phyloP scores from a whole-genome alignment of 1,140 invertebrate species.

The Coboldia fuscipes region DNA sequence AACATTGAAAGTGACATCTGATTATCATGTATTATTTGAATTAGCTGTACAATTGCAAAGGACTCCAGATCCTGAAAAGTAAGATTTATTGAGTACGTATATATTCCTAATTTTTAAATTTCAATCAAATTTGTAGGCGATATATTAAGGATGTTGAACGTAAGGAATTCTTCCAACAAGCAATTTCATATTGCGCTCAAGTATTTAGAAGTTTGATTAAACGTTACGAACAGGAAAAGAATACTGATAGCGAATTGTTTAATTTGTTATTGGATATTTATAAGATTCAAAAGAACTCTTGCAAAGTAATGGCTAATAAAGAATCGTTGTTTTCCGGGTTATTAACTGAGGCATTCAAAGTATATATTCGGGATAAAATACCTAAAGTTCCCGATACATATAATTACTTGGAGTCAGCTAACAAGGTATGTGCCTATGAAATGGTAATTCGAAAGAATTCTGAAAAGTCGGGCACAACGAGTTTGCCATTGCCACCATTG shows the following conservation, averaged over 20 bases:
- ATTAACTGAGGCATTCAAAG: conserved; percentile 8
- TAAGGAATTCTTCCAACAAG: conserved; percentile 7
- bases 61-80: conserved; percentile 65
- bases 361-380: conserved; percentile 8
- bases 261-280: conserved; percentile 9
- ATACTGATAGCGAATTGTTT: conserved; percentile 5
- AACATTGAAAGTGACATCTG: conserved; percentile 52
- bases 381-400: conserved; percentile 12
- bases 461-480: conserved; percentile 2
- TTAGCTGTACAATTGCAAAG: conserved; percentile 55
- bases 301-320: conserved; percentile 9
- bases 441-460: conserved; percentile 6
- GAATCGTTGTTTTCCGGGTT: conserved; percentile 6
- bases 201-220: conserved; percentile 5
- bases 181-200: conserved; percentile 6
- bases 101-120: not conserved
- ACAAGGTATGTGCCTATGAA: conserved; percentile 21
- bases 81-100: conserved; percentile 8
- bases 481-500: not conserved
- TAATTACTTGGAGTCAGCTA: conserved; percentile 19
- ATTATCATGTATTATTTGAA: conserved; percentile 60
- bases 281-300: conserved; percentile 8
- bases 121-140: conserved; percentile 4
- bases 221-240: conserved; percentile 2
- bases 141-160: conserved; percentile 9